Base-by-base conservation (phyloP, 2,113 vertebrate species). In the Chaetura pelagica region DNA sequence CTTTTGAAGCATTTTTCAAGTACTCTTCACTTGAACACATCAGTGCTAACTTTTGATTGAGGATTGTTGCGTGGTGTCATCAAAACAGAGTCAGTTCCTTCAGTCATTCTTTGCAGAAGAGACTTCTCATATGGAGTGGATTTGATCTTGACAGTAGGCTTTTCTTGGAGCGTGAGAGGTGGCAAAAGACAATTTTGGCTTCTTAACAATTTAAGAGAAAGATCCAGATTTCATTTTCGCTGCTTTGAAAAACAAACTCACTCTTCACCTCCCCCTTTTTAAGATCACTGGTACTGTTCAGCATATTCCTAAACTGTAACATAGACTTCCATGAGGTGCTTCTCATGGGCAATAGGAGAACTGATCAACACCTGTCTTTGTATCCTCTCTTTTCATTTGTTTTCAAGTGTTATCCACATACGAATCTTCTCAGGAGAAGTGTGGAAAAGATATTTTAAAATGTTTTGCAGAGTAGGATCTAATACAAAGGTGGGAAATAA, bases 381-480 rank as follows among this genome's bases (percentile, higher is more conserved):
- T 88, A 42, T 85, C 34, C 64, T 79, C 34, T 68, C 10, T 69
- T 59, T 88, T 52, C 55, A 21, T 4, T 27, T 80, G 17, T 69
- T 87, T 93, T 81, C 30, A 74, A 67, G 15, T 74, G 38, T 80
- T 89, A 66, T 17, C 58, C 24, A 62, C 35, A 7, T 26, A 51
- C 0, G 0, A 64, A 76, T 64, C n/a, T 63, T 96, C 52, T 74
- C 15, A n/a, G 34, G 42, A 75, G 52, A 66, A 44, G 23, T 7
- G 4, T 48, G 51, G 77, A 66, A 59, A 51, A 87, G 40, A 2
- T 89, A 44, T 32, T 74, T 86, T 3, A 74, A 32, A 75, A 86
- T 62, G 38, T 93, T 94, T 89, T 90, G 38, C 34, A 72, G 49
- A 44, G 57, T 52, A 81, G 27, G 90, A 96, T 69, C 75, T 72